Conservation (phyloP, 2,113 vertebrate species). For the Micromys minutus region DNA sequence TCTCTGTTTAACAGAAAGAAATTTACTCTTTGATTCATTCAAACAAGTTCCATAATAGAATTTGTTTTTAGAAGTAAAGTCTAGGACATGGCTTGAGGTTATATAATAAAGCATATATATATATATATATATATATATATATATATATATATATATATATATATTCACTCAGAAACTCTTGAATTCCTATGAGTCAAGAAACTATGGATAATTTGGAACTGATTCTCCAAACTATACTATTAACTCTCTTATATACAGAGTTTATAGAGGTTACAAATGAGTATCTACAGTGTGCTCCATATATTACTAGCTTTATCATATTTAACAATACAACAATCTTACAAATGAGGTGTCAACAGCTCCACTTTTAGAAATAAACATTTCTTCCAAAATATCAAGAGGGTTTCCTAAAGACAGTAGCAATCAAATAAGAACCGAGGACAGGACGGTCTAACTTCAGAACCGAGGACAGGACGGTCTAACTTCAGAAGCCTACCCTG, state of each 20-base stretch:
- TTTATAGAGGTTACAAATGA: not conserved
- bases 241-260: not conserved
- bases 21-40: not conserved
- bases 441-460: not conserved
- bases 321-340: slow-evolving; percentile 1
- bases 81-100: not conserved
- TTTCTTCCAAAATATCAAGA: not conserved
- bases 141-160: not conserved
- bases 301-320: not conserved
- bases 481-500: not conserved
- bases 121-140: not conserved
- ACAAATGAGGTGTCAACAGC: not conserved
- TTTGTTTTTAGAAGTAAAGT: not conserved
- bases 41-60: not conserved
- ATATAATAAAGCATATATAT: not conserved
- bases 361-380: not conserved
- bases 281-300: not conserved
- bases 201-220: not conserved
- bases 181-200: not conserved
- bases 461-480: not conserved
- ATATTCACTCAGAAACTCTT: not conserved
- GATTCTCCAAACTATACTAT: not conserved
- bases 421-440: not conserved
- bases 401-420: not conserved
- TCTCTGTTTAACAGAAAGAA: not conserved